These are phyloP conservation scores for Gambelia wislizenii DNA, from an alignment of 2,797 vertebrate genomes.

Conservation along the genomic window DNA sequence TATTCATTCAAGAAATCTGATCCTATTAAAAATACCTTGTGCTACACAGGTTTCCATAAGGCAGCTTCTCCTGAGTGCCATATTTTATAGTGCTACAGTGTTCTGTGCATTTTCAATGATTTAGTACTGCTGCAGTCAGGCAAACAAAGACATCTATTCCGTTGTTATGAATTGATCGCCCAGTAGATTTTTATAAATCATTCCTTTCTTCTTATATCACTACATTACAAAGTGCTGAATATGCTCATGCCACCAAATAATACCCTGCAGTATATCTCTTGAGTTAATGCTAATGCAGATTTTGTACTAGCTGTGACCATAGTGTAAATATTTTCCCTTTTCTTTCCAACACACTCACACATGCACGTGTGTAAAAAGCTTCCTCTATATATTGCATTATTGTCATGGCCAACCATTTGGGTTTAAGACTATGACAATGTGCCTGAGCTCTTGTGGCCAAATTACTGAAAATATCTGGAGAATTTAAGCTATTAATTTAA, in stretches of 20 bases:
- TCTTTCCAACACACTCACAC: conserved; percentile 2
- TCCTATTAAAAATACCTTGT: background rate
- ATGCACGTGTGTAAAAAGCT: background rate
- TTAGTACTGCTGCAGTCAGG: conserved; percentile 43
- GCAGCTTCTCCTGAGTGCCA: background rate
- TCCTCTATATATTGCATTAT: conserved; percentile 39
- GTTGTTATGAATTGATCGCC: conserved; percentile 53
- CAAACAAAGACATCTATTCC: conserved; percentile 52
- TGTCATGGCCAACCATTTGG: conserved; percentile 37
- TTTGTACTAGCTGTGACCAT: conserved; percentile 56
- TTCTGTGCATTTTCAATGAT: conserved; percentile 36
- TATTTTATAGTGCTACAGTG: conserved; percentile 27
- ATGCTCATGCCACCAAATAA: conserved; percentile 57
- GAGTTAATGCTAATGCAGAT: conserved; percentile 43
- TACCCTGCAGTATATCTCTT: conserved; percentile 43
- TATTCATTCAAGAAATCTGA: background rate
- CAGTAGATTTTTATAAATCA: conserved; percentile 67
- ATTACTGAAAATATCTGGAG: conserved; percentile 40
- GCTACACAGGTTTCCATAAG: conserved; percentile 20
- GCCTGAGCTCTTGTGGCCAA: conserved; percentile 29
- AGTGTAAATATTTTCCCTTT: conserved; percentile 58
- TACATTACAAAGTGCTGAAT: conserved; percentile 56
- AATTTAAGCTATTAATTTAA: conserved; percentile 51
- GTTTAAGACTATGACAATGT: conserved; percentile 29
- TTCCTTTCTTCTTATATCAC: conserved; percentile 33